A percentile compares a stretch with the other conserved stretches of the same genome.
Evolutionary conservation across 2,797 vertebrate species (phyloP).

Genomic region (Xenentodon cancila): DNA sequence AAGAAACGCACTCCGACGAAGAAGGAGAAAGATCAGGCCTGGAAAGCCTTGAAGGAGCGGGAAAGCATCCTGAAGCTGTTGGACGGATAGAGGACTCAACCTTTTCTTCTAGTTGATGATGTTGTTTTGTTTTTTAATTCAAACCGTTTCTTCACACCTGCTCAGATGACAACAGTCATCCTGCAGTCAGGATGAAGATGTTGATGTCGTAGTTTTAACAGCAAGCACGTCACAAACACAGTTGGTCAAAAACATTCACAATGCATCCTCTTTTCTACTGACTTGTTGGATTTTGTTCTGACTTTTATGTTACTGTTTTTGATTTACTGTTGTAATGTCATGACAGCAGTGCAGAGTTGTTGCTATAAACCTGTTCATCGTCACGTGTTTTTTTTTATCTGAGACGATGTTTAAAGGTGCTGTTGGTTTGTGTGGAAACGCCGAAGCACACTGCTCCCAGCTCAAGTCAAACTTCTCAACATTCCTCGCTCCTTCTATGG

Average conservation of each 20-base stretch:
- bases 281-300: not conserved
- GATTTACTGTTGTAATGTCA: constrained; percentile 44
- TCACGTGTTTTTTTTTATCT: not conserved
- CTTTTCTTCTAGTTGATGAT: not conserved
- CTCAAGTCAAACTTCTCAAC: too few relatives aligned
- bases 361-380: constrained; percentile 15
- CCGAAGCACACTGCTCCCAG: too few relatives aligned
- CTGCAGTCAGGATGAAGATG: constrained; percentile 1
- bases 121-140: constrained; percentile 1
- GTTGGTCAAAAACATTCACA: constrained; percentile 26
- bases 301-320: constrained; percentile 48
- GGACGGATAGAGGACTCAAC: constrained; percentile 79
- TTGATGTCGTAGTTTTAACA: constrained; percentile 37
- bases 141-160: constrained; percentile 1
- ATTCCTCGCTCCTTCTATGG: too few relatives aligned
- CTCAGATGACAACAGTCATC: constrained; percentile 5
- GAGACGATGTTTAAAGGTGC: too few relatives aligned
- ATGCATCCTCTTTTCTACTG: constrained; percentile 38
- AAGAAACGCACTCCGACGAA: constrained; percentile 98
- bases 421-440: too few relatives aligned
- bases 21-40: constrained; percentile 98
- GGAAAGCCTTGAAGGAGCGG: constrained; percentile 96
- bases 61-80: constrained; percentile 97
- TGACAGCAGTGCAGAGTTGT: constrained; percentile 50
- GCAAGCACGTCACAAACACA: constrained; percentile 34